These are phyloP conservation scores for Platorchestia sp. DNA, from an alignment of 1,140 invertebrate genomes.

Conservation along the genomic window DNA sequence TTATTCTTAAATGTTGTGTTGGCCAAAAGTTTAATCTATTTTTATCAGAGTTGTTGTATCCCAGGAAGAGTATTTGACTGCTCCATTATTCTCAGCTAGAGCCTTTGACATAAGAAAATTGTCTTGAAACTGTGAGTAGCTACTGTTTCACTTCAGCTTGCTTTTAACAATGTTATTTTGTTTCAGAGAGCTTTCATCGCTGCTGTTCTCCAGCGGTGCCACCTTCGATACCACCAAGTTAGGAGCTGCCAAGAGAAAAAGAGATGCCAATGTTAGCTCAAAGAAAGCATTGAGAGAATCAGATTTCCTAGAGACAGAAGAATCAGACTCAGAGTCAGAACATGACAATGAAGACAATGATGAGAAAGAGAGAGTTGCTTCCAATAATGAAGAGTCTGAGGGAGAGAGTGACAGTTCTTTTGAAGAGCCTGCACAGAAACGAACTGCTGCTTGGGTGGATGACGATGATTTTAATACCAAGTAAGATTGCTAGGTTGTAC, in stretches of 20 bases:
- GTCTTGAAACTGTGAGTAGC: not conserved
- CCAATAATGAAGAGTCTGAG: not conserved
- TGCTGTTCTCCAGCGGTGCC: conserved; percentile 27
- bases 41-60: not conserved
- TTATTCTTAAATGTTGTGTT: not conserved
- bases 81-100: not conserved
- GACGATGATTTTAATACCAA: conserved; percentile 58
- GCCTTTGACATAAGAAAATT: too few species aligned
- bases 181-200: conserved; percentile 29
- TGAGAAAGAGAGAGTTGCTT: not conserved
- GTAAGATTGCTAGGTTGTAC: conserved; percentile 2
- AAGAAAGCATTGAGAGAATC: not conserved
- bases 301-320: not conserved
- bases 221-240: not conserved
- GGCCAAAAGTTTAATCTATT: too few species aligned
- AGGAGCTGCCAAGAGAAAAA: not conserved
- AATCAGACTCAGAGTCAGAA: not conserved
- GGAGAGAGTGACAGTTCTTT: not conserved
- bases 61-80: not conserved
- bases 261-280: not conserved
- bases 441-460: conserved; percentile 57
- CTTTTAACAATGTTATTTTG: not conserved
- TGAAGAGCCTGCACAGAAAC: not conserved
- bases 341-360: not conserved
- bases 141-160: not conserved